Evolutionary conservation across 2,113 vertebrate species (phyloP).

Genomic region (Platysternon megacephalum): DNA sequence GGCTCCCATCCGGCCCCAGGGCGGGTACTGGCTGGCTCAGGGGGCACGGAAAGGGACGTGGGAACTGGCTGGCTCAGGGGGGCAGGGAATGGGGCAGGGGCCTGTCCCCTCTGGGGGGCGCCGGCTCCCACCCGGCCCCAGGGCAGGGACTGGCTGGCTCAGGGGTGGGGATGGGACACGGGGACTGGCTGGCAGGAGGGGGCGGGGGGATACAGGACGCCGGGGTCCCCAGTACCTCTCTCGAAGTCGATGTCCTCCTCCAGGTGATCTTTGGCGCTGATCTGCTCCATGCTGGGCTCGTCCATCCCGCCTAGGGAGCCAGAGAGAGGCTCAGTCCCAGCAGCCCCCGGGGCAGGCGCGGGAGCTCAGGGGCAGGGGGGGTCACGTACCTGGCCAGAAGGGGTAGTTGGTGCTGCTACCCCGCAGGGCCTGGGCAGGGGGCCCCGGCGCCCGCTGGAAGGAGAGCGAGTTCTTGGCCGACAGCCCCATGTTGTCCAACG

Average conservation of each 20-base stretch:
- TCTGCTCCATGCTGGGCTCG: constrained; percentile 87
- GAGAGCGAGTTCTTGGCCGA: constrained; percentile 91
- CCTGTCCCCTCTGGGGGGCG: too few species aligned
- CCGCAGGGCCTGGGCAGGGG: constrained; percentile 85
- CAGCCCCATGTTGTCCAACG: constrained; percentile 85
- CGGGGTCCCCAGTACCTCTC: constrained; percentile 73
- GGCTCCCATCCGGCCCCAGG: too few species aligned
- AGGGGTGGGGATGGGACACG: too few species aligned
- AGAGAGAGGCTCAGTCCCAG: neutral
- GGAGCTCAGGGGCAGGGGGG: neutral
- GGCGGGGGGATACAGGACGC: neutral
- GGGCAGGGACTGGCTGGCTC: too few species aligned
- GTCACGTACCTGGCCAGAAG: constrained; percentile 85
- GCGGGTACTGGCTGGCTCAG: too few species aligned
- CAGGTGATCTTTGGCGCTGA: constrained; percentile 79
- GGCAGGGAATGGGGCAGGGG: too few species aligned
- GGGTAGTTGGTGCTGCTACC: constrained; percentile 91
- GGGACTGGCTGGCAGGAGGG: too few species aligned
- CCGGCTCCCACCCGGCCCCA: too few species aligned
- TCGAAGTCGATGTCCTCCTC: constrained; percentile 91
- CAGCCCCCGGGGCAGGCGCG: neutral
- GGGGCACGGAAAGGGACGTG: too few species aligned
- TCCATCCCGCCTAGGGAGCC: constrained; percentile 87
- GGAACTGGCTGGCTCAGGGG: too few species aligned
- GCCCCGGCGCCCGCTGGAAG: constrained; percentile 87